Conservation (phyloP, 2,888 invertebrate genomes). For the Gymnosoma rotundatum region DNA sequence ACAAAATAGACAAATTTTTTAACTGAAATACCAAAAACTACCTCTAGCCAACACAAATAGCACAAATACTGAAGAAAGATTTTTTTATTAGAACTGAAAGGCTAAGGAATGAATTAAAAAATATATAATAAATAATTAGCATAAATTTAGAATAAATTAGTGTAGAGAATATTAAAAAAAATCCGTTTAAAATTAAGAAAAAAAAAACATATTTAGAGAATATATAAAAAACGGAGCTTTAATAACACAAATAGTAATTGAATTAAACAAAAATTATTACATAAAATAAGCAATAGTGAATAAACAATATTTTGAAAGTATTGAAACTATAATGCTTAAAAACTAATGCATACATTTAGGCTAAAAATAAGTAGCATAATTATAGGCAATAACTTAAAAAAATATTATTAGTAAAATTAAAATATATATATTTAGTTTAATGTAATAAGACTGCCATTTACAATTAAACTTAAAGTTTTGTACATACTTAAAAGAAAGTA, state of each 20-base stretch:
- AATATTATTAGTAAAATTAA: conserved; percentile 1
- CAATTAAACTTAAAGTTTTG: conserved; percentile 14
- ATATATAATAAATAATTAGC: conserved; percentile 15
- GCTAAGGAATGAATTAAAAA: conserved; percentile 30
- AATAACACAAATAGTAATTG: not conserved
- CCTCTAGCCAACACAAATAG: conserved; percentile 54
- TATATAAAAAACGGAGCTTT: conserved; percentile 30
- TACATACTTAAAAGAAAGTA: conserved; percentile 67
- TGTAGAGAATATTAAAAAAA: conserved; percentile 10
- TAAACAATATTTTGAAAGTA: conserved; percentile 2
- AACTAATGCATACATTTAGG: conserved; percentile 35
- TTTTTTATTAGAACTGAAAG: conserved; percentile 23
- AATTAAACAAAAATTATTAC: too few species aligned
- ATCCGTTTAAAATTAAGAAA: conserved; percentile 4
- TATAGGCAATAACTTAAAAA: conserved; percentile 50
- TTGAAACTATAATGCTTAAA: not conserved
- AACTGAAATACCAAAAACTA: conserved; percentile 42
- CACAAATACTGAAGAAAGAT: conserved; percentile 46
- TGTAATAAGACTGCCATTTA: conserved; percentile 44
- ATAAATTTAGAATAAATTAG: conserved; percentile 32
- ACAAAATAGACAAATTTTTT: conserved; percentile 50
- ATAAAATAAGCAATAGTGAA: conserved; percentile 32
- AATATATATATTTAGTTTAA: conserved; percentile 40
- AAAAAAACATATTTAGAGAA: not conserved
- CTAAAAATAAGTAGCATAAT: conserved; percentile 59